These are phyloP conservation scores for Callimorpha dominula DNA, from an alignment of 2,888 invertebrate genomes.

Conservation along the genomic window DNA sequence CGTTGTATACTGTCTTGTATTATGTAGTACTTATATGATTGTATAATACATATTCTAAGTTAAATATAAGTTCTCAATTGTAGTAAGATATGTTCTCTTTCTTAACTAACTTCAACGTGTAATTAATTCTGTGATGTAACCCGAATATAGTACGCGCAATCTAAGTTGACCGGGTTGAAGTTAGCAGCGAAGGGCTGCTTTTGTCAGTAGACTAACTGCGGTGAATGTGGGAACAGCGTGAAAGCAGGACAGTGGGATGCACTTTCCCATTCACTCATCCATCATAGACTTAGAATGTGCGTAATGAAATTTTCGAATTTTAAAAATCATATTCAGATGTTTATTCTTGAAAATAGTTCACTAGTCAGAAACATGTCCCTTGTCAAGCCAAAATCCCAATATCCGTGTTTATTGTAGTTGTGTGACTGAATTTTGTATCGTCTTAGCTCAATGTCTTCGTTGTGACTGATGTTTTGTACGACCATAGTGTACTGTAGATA, in stretches of 20 bases:
- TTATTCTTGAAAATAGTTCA: background rate
- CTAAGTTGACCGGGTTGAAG: background rate
- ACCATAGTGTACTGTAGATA: constrained; percentile 45
- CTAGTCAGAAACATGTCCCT: background rate
- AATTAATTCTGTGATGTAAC: background rate
- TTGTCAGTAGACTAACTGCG: background rate
- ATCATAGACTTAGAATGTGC: background rate
- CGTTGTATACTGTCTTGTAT: constrained; percentile 24
- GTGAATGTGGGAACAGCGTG: background rate
- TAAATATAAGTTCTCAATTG: constrained; percentile 40
- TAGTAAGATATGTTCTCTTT: constrained; percentile 26
- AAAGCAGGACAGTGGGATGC: too few relatives aligned
- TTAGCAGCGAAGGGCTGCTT: background rate
- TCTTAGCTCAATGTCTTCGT: constrained; percentile 73
- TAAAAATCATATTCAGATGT: background rate
- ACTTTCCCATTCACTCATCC: background rate
- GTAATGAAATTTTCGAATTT: background rate
- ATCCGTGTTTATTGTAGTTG: constrained; percentile 13
- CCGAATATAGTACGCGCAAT: background rate
- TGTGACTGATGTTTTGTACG: constrained; percentile 66
- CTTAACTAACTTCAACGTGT: background rate
- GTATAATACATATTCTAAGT: constrained; percentile 24
- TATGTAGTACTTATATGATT: constrained; percentile 17
- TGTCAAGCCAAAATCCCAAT: background rate
- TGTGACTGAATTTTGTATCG: constrained; percentile 53